phyloP scores from a whole-genome alignment of 2,113 vertebrate genomes.

The Cavia porcellus region DNA sequence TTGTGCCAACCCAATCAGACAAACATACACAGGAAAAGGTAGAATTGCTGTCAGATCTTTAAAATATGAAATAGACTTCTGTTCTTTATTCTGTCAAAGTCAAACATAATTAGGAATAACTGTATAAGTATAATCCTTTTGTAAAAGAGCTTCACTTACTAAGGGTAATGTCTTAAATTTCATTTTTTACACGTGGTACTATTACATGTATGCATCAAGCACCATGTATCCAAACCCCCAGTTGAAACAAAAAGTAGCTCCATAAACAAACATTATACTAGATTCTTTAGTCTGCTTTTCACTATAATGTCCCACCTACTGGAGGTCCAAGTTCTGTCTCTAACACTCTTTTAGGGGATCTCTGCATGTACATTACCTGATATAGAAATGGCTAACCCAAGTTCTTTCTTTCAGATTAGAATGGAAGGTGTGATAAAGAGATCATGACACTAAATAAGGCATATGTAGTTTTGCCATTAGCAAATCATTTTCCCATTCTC shows the following conservation, averaged over 20 bases:
- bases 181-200: background rate
- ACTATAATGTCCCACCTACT: background rate
- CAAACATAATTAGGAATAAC: background rate
- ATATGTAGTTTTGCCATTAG: conserved; percentile 79
- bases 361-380: conserved; percentile 74
- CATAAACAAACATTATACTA: background rate
- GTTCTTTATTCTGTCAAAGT: background rate
- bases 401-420: conserved; percentile 79
- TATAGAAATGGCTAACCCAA: conserved; percentile 77
- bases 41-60: background rate
- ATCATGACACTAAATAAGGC: conserved; percentile 82
- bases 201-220: background rate
- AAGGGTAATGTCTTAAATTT: background rate
- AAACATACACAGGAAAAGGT: background rate
- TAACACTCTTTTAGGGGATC: conserved; percentile 74
- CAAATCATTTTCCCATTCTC: conserved; percentile 74
- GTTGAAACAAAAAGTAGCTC: background rate
- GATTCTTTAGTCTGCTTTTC: conserved; percentile 28
- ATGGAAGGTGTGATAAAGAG: conserved; percentile 79
- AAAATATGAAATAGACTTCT: conserved; percentile 30
- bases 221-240: background rate
- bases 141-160: background rate
- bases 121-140: background rate
- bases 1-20: background rate
- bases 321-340: conserved; percentile 73